Evolutionary conservation across 2,888 invertebrate species (phyloP).

Genomic region (Heliconius ismenius): DNA sequence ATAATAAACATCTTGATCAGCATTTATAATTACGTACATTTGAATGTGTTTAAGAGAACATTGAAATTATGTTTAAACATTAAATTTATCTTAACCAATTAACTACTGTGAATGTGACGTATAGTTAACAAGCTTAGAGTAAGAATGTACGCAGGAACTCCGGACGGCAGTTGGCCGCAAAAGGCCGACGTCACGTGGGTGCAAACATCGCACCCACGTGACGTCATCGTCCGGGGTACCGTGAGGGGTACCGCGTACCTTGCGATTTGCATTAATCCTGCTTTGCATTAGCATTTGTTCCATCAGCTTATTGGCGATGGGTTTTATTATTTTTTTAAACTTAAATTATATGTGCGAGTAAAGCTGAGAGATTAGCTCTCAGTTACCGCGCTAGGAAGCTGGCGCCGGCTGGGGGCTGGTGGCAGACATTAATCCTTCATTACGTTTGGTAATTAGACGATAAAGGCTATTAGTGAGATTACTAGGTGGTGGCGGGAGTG

Average conservation of each 20-base stretch:
- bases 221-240: too few species aligned
- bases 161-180: too few species aligned
- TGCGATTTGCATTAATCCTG: slow-evolving; percentile 7
- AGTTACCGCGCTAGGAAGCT: neutral
- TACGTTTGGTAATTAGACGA: slow-evolving; percentile 24
- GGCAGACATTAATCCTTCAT: slow-evolving; percentile 25
- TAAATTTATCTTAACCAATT: neutral
- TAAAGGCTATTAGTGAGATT: slow-evolving; percentile 22
- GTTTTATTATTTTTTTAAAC: slow-evolving; percentile 21
- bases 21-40: neutral
- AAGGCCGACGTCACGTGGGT: too few species aligned
- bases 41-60: neutral
- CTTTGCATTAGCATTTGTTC: neutral
- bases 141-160: too few species aligned
- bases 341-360: slow-evolving; percentile 16
- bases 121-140: neutral
- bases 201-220: neutral
- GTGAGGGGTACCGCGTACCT: neutral
- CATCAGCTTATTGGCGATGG: slow-evolving; percentile 24
- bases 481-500: slow-evolving; percentile 6
- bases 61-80: neutral
- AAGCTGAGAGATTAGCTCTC: slow-evolving; percentile 21
- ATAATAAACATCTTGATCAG: neutral
- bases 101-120: neutral
- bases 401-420: slow-evolving; percentile 2